Percentiles rank a stretch among this genome's conserved stretches.
Conservation (phyloP, 2,797 vertebrate species). For the Natrix natrix region DNA sequence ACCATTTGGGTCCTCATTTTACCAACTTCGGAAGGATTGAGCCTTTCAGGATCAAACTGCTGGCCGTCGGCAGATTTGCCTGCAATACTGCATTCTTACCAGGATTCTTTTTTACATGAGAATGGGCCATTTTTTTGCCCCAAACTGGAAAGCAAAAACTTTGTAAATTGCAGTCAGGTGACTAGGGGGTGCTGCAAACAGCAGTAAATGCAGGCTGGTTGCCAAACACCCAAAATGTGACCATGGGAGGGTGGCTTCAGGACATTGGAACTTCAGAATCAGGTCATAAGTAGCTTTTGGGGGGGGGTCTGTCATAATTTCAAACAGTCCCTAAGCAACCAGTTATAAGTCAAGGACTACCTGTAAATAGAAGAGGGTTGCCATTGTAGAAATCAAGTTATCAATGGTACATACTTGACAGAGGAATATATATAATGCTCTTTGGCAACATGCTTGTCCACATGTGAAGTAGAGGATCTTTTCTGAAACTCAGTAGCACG, state of each 20-base stretch:
- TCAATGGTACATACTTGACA: background rate
- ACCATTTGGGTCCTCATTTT: background rate
- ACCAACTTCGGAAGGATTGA: background rate
- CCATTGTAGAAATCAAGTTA: background rate
- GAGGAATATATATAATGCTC: background rate
- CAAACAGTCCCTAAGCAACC: background rate
- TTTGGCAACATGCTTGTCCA: background rate
- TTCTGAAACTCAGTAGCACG: background rate
- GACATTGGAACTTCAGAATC: background rate
- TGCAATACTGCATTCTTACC: too few relatives aligned
- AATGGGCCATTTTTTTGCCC: background rate
- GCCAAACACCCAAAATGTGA: background rate
- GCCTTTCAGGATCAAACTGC: background rate
- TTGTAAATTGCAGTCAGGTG: background rate
- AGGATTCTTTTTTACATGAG: too few relatives aligned
- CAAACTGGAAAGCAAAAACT: background rate
- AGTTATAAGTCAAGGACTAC: background rate
- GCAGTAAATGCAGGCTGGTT: background rate
- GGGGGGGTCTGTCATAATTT: too few relatives aligned
- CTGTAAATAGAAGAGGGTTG: background rate
- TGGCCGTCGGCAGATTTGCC: background rate
- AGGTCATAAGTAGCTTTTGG: background rate
- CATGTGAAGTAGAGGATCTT: background rate
- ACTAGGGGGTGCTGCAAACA: background rate
- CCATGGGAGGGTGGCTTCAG: background rate